Evolutionary conservation across 2,113 vertebrate species (phyloP), one percentile per base, ranked within the genome.

Genomic region (Scatophagus argus): DNA sequence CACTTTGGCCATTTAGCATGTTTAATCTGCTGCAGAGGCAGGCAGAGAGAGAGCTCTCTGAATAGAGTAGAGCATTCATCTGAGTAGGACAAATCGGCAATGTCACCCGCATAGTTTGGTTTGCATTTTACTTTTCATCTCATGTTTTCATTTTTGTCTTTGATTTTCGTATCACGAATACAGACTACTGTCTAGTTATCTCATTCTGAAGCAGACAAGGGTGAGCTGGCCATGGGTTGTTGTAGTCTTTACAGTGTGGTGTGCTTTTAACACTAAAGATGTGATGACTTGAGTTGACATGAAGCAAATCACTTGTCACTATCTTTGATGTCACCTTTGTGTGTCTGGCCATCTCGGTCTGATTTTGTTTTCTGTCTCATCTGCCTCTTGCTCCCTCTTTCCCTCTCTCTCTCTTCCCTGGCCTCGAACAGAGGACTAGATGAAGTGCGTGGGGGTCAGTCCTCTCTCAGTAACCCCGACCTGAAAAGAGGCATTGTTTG

Each of bases 401-500:
- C 9, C 81, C 66, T 55, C 52, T 81, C 71, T 10, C 13, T 55
- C 55, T 49, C 66, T 82, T 52, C 71, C 60, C 58, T 59, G 0
- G 79, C 61, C 59, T 70, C 5, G 25, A 49, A 80, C 29, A 74
- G 51, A 64, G 75, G 74, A 81, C 77, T 73, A 80, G 83, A 92
- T 78, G 64, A 70, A 83, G 85, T 52, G 79, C 71, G 54, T 66
- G 83, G 47, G 74, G 77, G 55, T 83, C 38, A 0, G 69, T 76
- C 73, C 61, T 70, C 38, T 78, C 80, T n/a, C 17, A 1, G 21
- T 25, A 54, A 68, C 65, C 62, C 17, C 27, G 0, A 38, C 4
- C 19, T 91, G 90, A 93, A 91, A 85, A 88, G 81, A 84, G 41
- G 69, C 87, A 89, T 92, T 93, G 91, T 92, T 89, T 83, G 58